Percentiles rank a stretch among this genome's conserved stretches.
Conservation (phyloP, 2,888 invertebrate species). For the Mythimna pallens region DNA sequence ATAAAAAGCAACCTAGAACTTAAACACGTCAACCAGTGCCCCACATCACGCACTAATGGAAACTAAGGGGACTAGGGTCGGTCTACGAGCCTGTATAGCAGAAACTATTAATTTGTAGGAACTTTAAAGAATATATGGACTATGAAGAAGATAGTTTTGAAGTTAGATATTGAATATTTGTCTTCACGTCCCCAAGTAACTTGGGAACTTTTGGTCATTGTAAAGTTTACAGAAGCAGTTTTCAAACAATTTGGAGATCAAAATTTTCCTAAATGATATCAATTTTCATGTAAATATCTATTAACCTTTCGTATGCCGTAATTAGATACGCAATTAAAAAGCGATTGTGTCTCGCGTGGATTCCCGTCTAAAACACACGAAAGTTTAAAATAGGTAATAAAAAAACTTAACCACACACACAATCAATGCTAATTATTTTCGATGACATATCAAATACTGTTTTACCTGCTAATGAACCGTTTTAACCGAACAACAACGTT, state of each 20-base stretch:
- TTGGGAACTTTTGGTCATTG: background rate
- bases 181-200: background rate
- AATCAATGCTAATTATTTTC: constrained; percentile 1
- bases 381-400: too few species aligned
- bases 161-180: constrained; percentile 5
- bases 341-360: too few species aligned
- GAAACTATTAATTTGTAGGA: constrained; percentile 7
- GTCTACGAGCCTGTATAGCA: constrained; percentile 14
- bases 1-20: constrained; percentile 68
- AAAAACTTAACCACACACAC: background rate
- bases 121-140: background rate
- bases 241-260: background rate
- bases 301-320: too few species aligned
- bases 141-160: background rate
- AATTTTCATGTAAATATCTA: too few species aligned
- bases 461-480: constrained; percentile 53
- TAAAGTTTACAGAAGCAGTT: background rate
- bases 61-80: constrained; percentile 36
- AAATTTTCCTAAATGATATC: background rate
- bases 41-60: constrained; percentile 61
- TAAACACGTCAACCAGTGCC: constrained; percentile 57
- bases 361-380: too few species aligned
- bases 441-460: constrained; percentile 20
- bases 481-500: constrained; percentile 25
- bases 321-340: too few species aligned